Conservation (phyloP, 2,797 vertebrate genomes). For the Sarcoramphus papa region DNA sequence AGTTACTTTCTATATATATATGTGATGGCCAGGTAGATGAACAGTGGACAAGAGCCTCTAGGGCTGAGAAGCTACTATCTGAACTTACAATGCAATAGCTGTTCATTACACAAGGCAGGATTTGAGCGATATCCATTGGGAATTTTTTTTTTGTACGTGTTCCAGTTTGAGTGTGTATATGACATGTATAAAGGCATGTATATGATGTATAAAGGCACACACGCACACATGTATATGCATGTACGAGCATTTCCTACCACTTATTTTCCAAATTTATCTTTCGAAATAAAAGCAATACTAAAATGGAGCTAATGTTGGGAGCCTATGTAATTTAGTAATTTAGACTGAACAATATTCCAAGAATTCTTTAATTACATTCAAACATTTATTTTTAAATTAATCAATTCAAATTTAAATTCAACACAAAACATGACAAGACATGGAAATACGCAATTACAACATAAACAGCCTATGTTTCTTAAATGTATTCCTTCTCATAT, state of each 20-base stretch:
- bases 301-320: not conserved
- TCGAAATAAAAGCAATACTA: not conserved
- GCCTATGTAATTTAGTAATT: not conserved
- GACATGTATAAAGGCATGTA: not conserved
- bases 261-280: not conserved
- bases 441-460: not conserved
- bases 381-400: not conserved
- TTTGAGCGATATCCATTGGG: not conserved
- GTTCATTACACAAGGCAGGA: not conserved
- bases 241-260: not conserved
- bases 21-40: not conserved
- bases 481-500: not conserved
- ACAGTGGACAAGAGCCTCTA: not conserved
- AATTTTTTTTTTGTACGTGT: not conserved
- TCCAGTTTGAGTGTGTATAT: not conserved
- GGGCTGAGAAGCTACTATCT: not conserved
- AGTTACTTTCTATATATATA: not conserved
- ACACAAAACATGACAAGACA: not conserved
- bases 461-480: not conserved
- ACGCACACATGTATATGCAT: fast-evolving
- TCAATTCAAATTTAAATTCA: not conserved
- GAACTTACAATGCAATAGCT: not conserved
- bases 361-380: not conserved
- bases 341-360: not conserved
- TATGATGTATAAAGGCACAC: not conserved